Evolutionary conservation across 2,888 invertebrate genomes (phyloP).

Genomic region (Sphaerophoria taeniata): DNA sequence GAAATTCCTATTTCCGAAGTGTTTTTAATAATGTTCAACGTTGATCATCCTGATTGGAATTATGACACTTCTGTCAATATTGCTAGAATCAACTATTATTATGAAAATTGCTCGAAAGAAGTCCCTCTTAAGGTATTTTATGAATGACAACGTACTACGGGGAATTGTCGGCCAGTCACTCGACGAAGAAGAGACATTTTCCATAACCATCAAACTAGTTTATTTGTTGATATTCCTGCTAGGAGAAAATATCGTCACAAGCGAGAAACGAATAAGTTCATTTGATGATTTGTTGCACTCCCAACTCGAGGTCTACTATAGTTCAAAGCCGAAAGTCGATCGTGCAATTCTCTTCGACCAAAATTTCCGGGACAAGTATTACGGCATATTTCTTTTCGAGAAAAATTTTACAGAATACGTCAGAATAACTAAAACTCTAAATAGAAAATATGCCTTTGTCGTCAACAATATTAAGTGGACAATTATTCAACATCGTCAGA

Average conservation of each 20-base stretch:
- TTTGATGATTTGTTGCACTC: conserved; percentile 48
- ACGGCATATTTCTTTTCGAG: conserved; percentile 76
- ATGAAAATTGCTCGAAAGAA: neutral
- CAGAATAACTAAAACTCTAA: conserved; percentile 75
- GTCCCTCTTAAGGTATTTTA: neutral
- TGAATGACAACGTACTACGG: conserved; percentile 38
- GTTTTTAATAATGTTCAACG: conserved; percentile 34
- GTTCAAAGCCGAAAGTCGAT: conserved; percentile 6
- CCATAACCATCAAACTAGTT: conserved; percentile 34
- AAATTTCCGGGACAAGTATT: conserved; percentile 66
- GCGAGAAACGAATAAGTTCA: conserved; percentile 22
- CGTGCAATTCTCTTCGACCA: neutral
- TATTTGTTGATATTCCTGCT: conserved; percentile 37
- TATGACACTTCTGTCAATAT: conserved; percentile 3
- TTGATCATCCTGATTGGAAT: neutral
- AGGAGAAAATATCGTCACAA: conserved; percentile 31
- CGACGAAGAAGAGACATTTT: conserved; percentile 1
- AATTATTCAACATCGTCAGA: conserved; percentile 78
- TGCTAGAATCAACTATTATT: neutral
- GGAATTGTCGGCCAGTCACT: conserved; percentile 44
- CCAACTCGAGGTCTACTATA: conserved; percentile 24
- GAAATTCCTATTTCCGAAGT: conserved; percentile 32
- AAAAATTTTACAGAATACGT: conserved; percentile 74
- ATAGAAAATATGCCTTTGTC: conserved; percentile 77
- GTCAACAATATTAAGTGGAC: conserved; percentile 77